A percentile compares a stretch with the other conserved stretches of the same genome.
phyloP scores from a whole-genome alignment of 2,113 vertebrate genomes.

The Scytalopus superciliaris region DNA sequence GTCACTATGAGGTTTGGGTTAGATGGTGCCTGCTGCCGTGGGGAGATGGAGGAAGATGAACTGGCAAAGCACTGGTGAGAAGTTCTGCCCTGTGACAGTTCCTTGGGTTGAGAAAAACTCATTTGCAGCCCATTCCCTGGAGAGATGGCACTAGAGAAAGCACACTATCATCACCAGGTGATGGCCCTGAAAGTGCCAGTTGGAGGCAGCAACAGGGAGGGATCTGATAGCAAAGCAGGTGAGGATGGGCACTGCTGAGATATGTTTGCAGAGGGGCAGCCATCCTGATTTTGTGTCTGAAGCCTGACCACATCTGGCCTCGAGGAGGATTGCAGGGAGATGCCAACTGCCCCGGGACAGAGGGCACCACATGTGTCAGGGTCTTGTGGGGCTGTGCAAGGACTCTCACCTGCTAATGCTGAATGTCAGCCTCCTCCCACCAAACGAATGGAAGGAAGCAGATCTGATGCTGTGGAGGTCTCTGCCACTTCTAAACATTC shows the following conservation, averaged over 20 bases:
- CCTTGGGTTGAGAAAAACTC: neutral
- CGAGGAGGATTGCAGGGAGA: rapidly evolving
- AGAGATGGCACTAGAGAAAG: neutral
- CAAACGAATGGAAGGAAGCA: neutral
- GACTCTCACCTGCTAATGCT: neutral
- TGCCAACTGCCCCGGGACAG: neutral
- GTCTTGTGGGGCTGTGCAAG: neutral
- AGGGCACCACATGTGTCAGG: rapidly evolving
- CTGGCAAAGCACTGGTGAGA: neutral
- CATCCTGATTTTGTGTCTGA: neutral
- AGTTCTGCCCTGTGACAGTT: neutral
- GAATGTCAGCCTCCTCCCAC: neutral
- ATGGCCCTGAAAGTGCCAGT: rapidly evolving
- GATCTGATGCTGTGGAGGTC: neutral
- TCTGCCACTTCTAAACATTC: neutral
- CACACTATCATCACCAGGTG: rapidly evolving
- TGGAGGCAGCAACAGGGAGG: neutral
- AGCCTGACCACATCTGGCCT: neutral
- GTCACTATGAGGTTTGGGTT: neutral
- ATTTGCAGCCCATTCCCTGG: neutral
- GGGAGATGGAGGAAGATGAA: neutral
- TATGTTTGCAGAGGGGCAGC: neutral
- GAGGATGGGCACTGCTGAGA: neutral
- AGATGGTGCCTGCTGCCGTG: neutral
- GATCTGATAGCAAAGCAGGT: neutral